Conservation (phyloP, 2,797 vertebrate genomes). For the Hemibagrus guttatus region DNA sequence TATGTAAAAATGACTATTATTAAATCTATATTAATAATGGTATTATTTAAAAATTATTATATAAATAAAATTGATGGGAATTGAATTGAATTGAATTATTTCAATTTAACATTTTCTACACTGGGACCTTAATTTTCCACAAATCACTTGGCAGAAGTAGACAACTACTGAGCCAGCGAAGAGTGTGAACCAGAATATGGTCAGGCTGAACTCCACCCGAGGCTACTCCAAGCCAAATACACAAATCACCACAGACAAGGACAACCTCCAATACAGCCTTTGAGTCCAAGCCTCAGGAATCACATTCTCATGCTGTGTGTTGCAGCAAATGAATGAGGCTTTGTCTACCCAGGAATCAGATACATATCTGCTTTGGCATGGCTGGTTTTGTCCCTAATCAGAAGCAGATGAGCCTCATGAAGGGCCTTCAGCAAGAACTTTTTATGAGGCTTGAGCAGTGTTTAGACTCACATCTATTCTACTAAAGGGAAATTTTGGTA, state of each 20-base stretch:
- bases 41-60: not conserved
- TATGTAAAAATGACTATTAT: not conserved
- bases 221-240: slow-evolving; percentile 23
- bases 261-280: slow-evolving; percentile 34
- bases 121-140: not conserved
- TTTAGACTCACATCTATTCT: not conserved
- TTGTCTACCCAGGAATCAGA: slow-evolving; percentile 76
- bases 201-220: slow-evolving; percentile 36
- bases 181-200: slow-evolving; percentile 13
- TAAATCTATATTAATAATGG: no score
- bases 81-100: not conserved
- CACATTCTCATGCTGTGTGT: slow-evolving; percentile 70
- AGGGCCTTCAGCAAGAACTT: slow-evolving; percentile 16
- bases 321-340: slow-evolving; percentile 76
- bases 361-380: slow-evolving; percentile 76
- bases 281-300: slow-evolving; percentile 64
- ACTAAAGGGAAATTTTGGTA: not conserved
- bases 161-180: slow-evolving; percentile 1
- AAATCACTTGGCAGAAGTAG: slow-evolving; percentile 3
- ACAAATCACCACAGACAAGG: slow-evolving; percentile 32
- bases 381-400: slow-evolving; percentile 74
- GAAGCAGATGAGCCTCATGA: slow-evolving; percentile 73
- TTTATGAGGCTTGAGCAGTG: not conserved
- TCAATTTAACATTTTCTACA: not conserved
- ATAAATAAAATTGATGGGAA: not conserved